Conservation (phyloP, 2,888 invertebrate species). For the Eupithecia inturbata region DNA sequence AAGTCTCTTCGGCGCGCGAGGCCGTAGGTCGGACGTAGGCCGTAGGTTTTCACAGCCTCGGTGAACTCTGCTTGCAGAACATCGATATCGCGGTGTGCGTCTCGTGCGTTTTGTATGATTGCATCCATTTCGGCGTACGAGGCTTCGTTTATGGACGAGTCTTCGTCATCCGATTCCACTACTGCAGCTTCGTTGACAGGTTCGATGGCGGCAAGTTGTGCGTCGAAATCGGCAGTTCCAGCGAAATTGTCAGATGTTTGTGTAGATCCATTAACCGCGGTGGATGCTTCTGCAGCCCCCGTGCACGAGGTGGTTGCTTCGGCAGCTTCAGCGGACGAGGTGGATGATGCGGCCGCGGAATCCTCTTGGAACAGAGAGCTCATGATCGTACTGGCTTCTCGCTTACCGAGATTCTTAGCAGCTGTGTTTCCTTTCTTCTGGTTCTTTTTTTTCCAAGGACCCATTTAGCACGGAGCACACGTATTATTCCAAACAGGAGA, state of each 20-base stretch:
- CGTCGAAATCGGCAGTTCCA: too few species aligned
- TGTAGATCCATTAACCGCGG: neutral
- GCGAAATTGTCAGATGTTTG: too few species aligned
- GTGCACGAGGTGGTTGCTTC: neutral
- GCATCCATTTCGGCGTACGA: too few species aligned
- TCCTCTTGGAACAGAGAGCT: neutral
- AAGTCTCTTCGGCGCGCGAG: neutral
- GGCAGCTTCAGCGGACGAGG: too few species aligned
- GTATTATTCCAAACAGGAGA: neutral
- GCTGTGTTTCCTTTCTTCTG: neutral
- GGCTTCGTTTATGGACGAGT: too few species aligned
- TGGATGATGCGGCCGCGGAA: neutral
- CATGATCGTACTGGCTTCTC: neutral
- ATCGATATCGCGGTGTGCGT: neutral
- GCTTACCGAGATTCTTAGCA: neutral
- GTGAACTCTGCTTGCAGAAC: neutral
- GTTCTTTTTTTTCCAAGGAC: neutral
- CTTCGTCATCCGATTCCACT: neutral
- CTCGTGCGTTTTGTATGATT: neutral
- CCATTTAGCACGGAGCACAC: neutral
- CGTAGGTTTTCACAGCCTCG: neutral
- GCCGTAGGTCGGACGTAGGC: too few species aligned
- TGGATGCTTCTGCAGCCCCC: neutral
- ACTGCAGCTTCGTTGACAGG: too few species aligned
- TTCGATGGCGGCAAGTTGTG: too few species aligned